Base-by-base conservation (phyloP, 2,797 vertebrate genomes). In the Acrossocheilus fasciatus region DNA sequence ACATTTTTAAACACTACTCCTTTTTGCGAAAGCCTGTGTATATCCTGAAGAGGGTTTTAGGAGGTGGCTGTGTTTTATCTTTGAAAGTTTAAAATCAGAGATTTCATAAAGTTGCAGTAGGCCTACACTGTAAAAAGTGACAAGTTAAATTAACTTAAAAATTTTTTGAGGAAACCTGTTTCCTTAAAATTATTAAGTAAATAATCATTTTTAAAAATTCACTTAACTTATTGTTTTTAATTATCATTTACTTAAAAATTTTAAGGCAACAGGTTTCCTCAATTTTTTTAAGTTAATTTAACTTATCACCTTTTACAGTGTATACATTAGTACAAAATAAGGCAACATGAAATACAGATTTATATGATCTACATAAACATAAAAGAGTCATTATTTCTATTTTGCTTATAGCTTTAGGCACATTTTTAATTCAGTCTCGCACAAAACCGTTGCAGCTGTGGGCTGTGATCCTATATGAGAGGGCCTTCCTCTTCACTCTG, bases 371-470 rank as follows among this genome's bases (percentile, higher is more conserved):
- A 54, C 4, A 82, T 70, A 12, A 26, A 30, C 20, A 50, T 26
- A 39, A n/a, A 81, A 18, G 6, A 34, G 26, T 30, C 2, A 39
- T 52, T 39, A 12, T 39, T 34, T 81, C 30, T 72, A 54, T 72
- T 15, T 68, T 59, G n/a, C 12, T 52, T n/a, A 14, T 30, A n/a
- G 23, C 9, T 72, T 80, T 75, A 88, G 90, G 89, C 15, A 18
- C 20, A 69, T 39, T 9, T 69, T 69, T 4, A 69, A 20, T 69
- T 69, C 3, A 68, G 1, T 36, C 17, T 68, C 66, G 2, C 80
- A 83, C 87, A 88, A 90, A 92, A 91, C 54, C 3, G 92, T 94
- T 93, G 90, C 92, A 93, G 92, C 91, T 91, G 92, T 86, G 79
- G 57, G 69, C 90, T 86, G 86, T 83, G 86, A 75, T 89, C 86